A percentile compares a stretch with the other conserved stretches of the same genome.
These are phyloP conservation scores for Apamea sordens DNA, from an alignment of 2,888 invertebrate species.

Conservation along the genomic window DNA sequence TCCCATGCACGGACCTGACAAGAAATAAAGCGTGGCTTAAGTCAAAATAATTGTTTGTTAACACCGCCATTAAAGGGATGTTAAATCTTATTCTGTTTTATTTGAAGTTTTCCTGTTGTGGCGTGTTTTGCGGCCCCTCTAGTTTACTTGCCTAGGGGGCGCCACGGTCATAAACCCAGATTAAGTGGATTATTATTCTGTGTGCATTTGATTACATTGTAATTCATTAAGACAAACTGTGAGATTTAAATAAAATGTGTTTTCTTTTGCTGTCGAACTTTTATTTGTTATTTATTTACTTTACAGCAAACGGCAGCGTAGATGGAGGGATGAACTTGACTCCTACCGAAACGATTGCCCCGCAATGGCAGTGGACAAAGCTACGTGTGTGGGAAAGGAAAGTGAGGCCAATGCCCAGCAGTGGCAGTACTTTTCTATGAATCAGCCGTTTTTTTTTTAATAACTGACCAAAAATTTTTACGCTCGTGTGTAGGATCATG, in stretches of 20 bases:
- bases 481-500: no score
- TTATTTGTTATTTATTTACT: not conserved
- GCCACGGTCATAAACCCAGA: constrained; percentile 5
- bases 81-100: constrained; percentile 50
- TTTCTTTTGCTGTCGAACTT: not conserved
- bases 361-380: no score
- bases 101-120: constrained; percentile 43
- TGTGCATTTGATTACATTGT: constrained; percentile 19
- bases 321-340: not conserved
- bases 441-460: no score
- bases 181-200: constrained; percentile 36
- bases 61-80: constrained; percentile 65
- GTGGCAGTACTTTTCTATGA: no score
- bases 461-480: no score
- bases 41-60: constrained; percentile 74
- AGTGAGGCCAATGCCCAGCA: no score
- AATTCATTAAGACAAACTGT: constrained; percentile 8
- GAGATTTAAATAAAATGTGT: not conserved
- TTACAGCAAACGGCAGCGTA: not conserved
- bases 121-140: constrained; percentile 1
- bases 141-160: constrained; percentile 29
- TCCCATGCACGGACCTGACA: constrained; percentile 44
- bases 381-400: no score
- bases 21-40: constrained; percentile 57
- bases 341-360: no score